Evolutionary conservation across 1,140 invertebrate species (phyloP), one percentile per base, ranked within the genome.

Genomic region (Carposina sasakii): DNA sequence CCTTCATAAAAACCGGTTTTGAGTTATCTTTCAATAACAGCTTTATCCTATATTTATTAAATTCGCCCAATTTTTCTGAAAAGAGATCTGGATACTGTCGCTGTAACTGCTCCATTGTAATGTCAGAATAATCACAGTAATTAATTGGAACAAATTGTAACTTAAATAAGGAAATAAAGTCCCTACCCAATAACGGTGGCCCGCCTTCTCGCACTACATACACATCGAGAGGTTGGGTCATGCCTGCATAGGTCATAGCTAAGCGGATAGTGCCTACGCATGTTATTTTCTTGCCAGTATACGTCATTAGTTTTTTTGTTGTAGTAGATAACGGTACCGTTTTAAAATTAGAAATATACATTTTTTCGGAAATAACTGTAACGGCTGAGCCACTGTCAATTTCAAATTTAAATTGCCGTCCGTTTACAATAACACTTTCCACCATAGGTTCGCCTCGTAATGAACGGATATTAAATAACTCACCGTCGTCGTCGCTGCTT

Each of bases 121-220:
- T 2, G 17, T 16, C 17, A 3, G 34, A 5, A 5, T 37, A 3
- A 5, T 37, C 16, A 19, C 19, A 37, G n/a, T 37, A 37, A 19
- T 37, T 37, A 19, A 37, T n/a, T 37, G 15, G 19, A 5, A 20
- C 20, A 3, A 37, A 37, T n/a, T 37, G 34, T 13, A 37, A n/a
- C 8, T 37, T 19, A 37, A 37, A 37, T 20, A 37, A n/a, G 20
- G 34, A 37, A 3, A 37, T 37, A 19, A 37, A 37, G n/a, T 37
- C 34, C 19, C 34, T 17, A 19, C 34, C 34, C 17, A 37, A 19
- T 19, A 37, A n/a, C 15, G 34, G 34, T 13, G 34, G 34, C 2
- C 34, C 34, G 19, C 34, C 34, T 19, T 37, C 34, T n/a, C n/a
- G 13, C 3, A 37, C 34, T 19, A 37, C 34, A 19, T 37, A 37